Percentiles rank a stretch among this genome's conserved stretches.
phyloP scores from a whole-genome alignment of 2,797 vertebrate species.

The Perodicticus potto region DNA sequence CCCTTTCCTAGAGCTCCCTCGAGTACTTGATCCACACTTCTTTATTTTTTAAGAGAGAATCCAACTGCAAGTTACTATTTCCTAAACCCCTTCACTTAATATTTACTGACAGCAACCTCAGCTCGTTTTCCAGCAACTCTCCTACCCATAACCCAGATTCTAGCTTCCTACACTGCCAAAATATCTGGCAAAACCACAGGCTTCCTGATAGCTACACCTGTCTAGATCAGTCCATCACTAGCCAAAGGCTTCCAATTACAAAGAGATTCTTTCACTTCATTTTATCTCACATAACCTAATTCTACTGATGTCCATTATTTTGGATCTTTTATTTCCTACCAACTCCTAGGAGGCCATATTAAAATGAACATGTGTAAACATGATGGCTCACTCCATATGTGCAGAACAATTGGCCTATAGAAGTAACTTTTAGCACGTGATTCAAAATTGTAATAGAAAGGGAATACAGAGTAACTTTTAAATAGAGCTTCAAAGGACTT shows the following conservation, averaged over 20 bases:
- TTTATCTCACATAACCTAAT: neutral
- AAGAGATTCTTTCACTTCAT: neutral
- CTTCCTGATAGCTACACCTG: neutral
- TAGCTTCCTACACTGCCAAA: neutral
- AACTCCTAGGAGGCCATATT: neutral
- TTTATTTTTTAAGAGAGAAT: neutral
- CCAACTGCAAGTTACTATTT: neutral
- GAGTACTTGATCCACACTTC: neutral
- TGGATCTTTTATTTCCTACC: neutral
- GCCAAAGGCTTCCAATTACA: neutral
- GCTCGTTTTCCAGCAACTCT: neutral
- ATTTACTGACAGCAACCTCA: neutral
- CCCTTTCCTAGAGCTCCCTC: neutral
- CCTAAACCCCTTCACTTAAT: neutral
- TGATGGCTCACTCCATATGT: neutral
- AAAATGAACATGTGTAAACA: constrained; percentile 16
- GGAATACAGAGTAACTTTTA: neutral
- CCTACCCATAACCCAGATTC: neutral
- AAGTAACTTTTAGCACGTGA: constrained; percentile 49
- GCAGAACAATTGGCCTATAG: neutral
- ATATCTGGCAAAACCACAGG: neutral
- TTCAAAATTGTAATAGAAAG: constrained; percentile 43
- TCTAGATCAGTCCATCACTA: neutral
- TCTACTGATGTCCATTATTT: neutral
- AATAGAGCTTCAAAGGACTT: neutral